A percentile compares a stretch with the other conserved stretches of the same genome.
These are phyloP conservation scores for Clarias macrocephalus DNA, from an alignment of 2,113 vertebrate species.

Conservation along the genomic window DNA sequence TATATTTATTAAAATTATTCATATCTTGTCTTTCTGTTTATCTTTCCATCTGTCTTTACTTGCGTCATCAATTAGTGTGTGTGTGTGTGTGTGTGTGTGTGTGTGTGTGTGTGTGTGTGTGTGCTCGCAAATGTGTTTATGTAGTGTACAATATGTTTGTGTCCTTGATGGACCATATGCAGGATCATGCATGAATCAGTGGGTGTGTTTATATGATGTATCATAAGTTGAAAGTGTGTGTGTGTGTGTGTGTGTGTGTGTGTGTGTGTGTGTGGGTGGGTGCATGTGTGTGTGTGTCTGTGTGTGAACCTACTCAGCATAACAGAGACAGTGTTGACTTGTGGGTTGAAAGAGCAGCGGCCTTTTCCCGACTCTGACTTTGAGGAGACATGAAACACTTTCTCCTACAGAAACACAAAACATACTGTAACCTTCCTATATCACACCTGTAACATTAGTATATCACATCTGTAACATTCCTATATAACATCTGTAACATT, in stretches of 20 bases:
- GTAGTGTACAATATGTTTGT: background rate
- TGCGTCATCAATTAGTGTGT: background rate
- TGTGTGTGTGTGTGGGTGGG: background rate
- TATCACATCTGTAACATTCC: background rate
- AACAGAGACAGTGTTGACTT: conserved; percentile 92
- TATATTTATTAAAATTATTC: background rate
- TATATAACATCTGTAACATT: background rate
- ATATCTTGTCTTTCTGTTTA: conserved; percentile 14
- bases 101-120: background rate
- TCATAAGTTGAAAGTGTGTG: background rate
- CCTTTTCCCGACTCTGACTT: conserved; percentile 93
- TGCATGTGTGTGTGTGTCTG: background rate
- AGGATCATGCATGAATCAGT: background rate
- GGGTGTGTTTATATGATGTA: background rate
- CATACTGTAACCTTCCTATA: background rate
- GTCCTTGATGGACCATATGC: background rate
- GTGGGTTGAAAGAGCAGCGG: conserved; percentile 95
- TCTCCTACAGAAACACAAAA: conserved; percentile 78
- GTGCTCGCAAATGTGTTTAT: background rate
- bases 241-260: conserved; percentile 8
- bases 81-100: conserved; percentile 10
- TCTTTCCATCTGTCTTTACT: background rate
- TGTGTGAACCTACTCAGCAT: conserved; percentile 92
- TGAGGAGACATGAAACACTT: conserved; percentile 89
- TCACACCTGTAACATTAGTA: background rate